Percentiles rank a stretch among this genome's conserved stretches.
phyloP scores from a whole-genome alignment of 1,140 invertebrate genomes.

The Vanessa atalanta region DNA sequence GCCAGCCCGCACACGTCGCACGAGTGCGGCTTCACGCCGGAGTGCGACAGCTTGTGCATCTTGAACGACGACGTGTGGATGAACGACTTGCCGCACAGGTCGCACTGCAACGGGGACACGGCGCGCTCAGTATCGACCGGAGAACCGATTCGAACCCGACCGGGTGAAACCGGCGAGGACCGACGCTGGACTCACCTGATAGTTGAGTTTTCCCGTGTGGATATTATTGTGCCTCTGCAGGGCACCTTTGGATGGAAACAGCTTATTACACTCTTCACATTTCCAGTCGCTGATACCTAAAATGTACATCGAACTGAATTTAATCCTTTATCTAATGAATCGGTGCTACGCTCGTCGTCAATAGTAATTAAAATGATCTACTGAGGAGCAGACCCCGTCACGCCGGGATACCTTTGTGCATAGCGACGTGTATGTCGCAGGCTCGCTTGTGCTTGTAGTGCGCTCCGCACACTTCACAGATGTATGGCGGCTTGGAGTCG shows the following conservation, averaged over 20 bases:
- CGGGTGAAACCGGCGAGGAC: too few species aligned
- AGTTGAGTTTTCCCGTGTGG: constrained; percentile 85
- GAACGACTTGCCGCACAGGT: constrained; percentile 86
- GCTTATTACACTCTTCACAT: constrained; percentile 89
- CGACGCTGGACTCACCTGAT: constrained; percentile 69
- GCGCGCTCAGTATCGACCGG: not conserved
- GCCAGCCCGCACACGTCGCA: constrained; percentile 83
- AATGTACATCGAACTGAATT: constrained; percentile 17
- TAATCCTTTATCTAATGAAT: not conserved
- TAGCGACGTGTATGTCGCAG: constrained; percentile 84
- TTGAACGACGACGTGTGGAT: constrained; percentile 86
- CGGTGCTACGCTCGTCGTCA: too few species aligned
- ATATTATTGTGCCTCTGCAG: constrained; percentile 85
- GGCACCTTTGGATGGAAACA: constrained; percentile 86
- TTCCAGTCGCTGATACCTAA: constrained; percentile 85
- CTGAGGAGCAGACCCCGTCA: too few species aligned
- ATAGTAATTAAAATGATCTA: too few species aligned
- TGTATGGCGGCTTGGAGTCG: constrained; percentile 74
- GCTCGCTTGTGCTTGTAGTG: constrained; percentile 85
- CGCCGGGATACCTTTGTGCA: constrained; percentile 81
- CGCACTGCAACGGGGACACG: constrained; percentile 75
- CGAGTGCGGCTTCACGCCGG: constrained; percentile 83
- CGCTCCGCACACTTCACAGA: constrained; percentile 84
- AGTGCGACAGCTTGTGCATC: constrained; percentile 84
- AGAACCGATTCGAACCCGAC: not conserved